Percentiles rank a stretch among this genome's conserved stretches.
Evolutionary conservation across 2,113 vertebrate genomes (phyloP).

Genomic region (Speoplatyrhinus poulsoni): DNA sequence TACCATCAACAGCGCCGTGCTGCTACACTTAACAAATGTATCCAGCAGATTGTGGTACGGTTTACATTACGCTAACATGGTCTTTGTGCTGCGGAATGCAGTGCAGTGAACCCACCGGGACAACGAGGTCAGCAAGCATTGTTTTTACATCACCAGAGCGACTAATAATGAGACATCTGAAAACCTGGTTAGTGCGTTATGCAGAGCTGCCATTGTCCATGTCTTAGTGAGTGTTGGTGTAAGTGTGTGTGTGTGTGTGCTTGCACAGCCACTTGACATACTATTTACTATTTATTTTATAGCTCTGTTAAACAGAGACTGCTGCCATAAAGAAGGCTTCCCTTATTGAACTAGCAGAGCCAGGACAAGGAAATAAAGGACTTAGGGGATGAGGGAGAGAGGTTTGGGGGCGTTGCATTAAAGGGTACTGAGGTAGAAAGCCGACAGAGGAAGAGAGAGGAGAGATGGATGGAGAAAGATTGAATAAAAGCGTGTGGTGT

Average conservation of each 20-base stretch:
- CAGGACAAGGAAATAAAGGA: too few relatives aligned
- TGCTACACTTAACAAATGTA: neutral
- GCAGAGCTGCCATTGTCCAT: neutral
- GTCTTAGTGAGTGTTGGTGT: neutral
- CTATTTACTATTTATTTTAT: neutral
- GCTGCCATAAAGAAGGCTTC: neutral
- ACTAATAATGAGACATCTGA: neutral
- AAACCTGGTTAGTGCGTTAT: neutral
- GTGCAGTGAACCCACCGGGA: neutral
- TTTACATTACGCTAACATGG: neutral
- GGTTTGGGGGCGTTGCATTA: slow-evolving; percentile 19
- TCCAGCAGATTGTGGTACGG: too few relatives aligned
- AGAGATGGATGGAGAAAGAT: slow-evolving; percentile 19
- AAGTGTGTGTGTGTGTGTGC: neutral
- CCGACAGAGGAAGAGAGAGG: neutral
- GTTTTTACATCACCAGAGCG: slow-evolving; percentile 12
- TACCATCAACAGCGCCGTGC: neutral
- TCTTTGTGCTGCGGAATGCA: slow-evolving; percentile 8
- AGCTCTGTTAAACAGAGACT: slow-evolving; percentile 8
- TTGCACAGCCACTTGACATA: neutral
- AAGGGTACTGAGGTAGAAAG: slow-evolving; percentile 28
- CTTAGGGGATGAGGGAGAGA: slow-evolving; percentile 1
- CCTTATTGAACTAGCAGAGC: too few relatives aligned
- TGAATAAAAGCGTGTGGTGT: slow-evolving; percentile 45
- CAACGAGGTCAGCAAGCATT: neutral